Evolutionary conservation across 2,888 invertebrate genomes (phyloP), one percentile per base, ranked within the genome.

Genomic region (Molorchus minor): DNA sequence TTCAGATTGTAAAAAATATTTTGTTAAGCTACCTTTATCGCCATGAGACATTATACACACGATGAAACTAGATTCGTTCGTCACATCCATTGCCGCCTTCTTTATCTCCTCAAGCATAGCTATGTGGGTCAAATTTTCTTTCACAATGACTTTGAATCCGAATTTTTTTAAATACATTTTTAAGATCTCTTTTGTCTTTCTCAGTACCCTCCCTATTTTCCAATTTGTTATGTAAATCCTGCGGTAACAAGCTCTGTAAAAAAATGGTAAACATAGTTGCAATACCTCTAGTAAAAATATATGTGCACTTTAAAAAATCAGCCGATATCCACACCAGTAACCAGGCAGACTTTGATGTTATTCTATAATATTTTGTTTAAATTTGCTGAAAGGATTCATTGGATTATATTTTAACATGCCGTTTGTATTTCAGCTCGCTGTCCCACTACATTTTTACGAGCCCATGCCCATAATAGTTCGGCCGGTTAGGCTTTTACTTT

Each of bases 41-140:
- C 83, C 83, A 65, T 83, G 83, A 1, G 81, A 81, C 61, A 83
- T 71, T 62, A 83, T 79, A 51, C 80, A 82, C 16, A 83, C 65
- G 55, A 82, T 77, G 21, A 83, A 70, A 62, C 82, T 81, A 3
- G 81, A 80, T 44, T 77, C 69, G 8, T 67, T 53, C 21, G 67
- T 69, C 44, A 80, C 69, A 2, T 62, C 57, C 3, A 73, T 47
- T n/a, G 79, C 69, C 10, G 62, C 59, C 13, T 71, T 56, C 61
- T 67, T 62, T 30, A 80, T 74, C 20, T 35, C 61, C 2, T 65
- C 3, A 3, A 75, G 46, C 30, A 82, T 74, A 12, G 74, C 64
- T 2, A 49, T 33, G 64, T 78, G 77, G 0, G 64, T 71, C 21
- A 80, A 57, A 69, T 82, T 73, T 2, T 75, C 56, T 38, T 61